Conservation (phyloP, 2,113 vertebrate species). For the Seriola aureovittata region DNA sequence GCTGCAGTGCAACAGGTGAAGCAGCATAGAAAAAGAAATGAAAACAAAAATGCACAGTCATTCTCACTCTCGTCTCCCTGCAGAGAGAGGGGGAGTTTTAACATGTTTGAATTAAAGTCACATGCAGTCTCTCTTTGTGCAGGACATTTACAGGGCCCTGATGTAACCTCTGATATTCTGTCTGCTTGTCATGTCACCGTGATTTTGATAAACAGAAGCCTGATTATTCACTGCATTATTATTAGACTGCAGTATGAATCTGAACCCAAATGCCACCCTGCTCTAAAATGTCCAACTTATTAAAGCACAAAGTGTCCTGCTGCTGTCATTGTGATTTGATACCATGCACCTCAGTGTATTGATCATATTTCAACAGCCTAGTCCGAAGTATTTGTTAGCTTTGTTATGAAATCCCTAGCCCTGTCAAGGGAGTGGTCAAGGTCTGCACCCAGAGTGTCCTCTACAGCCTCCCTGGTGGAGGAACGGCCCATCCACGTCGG, state of each 20-base stretch:
- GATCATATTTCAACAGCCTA: conserved; percentile 37
- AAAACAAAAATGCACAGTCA: conserved; percentile 17
- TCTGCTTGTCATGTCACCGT: conserved; percentile 6
- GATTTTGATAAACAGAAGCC: not conserved
- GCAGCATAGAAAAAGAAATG: not conserved
- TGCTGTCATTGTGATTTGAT: conserved; percentile 22
- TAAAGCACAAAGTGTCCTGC: conserved; percentile 15
- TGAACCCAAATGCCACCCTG: not conserved
- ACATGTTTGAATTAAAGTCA: conserved; percentile 11
- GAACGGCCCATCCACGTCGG: not conserved
- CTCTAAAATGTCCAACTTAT: conserved; percentile 7
- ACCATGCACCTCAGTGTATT: not conserved
- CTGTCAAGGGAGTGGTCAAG: conserved; percentile 45
- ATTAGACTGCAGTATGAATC: not conserved
- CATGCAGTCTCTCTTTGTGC: not conserved
- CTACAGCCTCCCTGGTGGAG: conserved; percentile 8
- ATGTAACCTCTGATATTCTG: not conserved
- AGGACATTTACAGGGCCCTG: not conserved
- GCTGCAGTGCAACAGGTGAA: conserved; percentile 10
- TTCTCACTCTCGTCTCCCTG: not conserved
- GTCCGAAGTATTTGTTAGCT: conserved; percentile 15
- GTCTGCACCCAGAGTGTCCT: conserved; percentile 27
- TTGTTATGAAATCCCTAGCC: conserved; percentile 33
- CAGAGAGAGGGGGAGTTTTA: not conserved
- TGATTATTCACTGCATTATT: not conserved